phyloP scores from a whole-genome alignment of 2,113 vertebrate species.

The Ellobius talpinus region DNA sequence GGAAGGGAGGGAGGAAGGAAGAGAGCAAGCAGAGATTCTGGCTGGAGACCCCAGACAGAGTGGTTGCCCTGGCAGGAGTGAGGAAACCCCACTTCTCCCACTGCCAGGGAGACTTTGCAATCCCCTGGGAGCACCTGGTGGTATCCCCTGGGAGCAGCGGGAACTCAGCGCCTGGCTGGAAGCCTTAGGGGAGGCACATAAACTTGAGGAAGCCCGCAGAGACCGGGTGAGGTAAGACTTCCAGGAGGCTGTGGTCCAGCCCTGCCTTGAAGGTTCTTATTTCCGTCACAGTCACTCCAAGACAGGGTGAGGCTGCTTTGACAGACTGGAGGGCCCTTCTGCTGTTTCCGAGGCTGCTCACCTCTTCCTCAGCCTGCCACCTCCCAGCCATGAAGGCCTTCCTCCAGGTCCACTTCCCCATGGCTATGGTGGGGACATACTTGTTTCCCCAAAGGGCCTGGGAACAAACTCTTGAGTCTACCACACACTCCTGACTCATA shows the following conservation, averaged over 20 bases:
- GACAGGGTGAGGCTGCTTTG: not conserved
- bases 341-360: not conserved
- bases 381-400: not conserved
- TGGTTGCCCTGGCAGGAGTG: too few species aligned
- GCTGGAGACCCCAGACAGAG: not conserved
- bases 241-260: not conserved
- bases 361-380: not conserved
- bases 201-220: not conserved
- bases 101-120: not conserved
- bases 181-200: not conserved
- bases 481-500: too few species aligned
- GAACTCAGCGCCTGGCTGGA: not conserved
- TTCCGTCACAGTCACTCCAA: not conserved
- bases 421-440: not conserved
- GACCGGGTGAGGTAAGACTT: fast-evolving
- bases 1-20: not conserved
- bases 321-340: not conserved
- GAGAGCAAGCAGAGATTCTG: not conserved
- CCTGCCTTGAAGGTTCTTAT: not conserved
- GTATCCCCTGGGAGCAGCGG: not conserved
- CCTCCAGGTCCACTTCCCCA: not conserved
- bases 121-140: not conserved
- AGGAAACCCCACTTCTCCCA: not conserved
- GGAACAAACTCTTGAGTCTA: not conserved
- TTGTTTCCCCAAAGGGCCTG: not conserved